Percentiles rank a stretch among this genome's conserved stretches.
Evolutionary conservation across 2,113 vertebrate genomes (phyloP).

Genomic region (Gobius niger): DNA sequence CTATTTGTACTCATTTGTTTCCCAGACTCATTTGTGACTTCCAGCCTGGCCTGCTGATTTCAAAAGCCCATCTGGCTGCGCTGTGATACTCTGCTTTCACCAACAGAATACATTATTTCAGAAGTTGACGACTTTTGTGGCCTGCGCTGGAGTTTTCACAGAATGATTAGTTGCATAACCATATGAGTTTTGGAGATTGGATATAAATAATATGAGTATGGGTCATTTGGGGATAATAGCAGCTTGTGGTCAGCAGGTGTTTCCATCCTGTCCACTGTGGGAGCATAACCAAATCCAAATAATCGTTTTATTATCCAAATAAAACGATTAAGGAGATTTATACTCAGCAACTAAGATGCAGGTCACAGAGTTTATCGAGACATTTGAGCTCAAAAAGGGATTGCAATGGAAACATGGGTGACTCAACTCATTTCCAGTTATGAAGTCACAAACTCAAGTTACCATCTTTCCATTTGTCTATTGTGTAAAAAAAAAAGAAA

Average conservation of each 20-base stretch:
- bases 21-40: constrained; percentile 39
- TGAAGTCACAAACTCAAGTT: too few relatives aligned
- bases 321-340: not conserved
- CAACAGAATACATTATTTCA: constrained; percentile 10
- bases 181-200: not conserved
- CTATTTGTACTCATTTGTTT: constrained; percentile 42
- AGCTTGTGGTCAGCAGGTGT: not conserved
- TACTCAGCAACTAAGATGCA: not conserved
- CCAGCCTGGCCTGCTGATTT: constrained; percentile 5
- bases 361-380: not conserved
- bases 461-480: not conserved
- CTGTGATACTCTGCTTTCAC: constrained; percentile 25
- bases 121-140: constrained; percentile 19
- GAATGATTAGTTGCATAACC: constrained; percentile 17
- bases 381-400: too few relatives aligned
- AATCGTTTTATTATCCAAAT: not conserved
- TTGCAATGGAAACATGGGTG: too few relatives aligned
- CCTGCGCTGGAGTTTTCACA: constrained; percentile 16
- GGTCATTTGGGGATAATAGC: constrained; percentile 10
- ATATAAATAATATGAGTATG: not conserved
- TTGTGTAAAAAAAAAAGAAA: not conserved
- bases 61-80: constrained; percentile 20
- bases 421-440: too few relatives aligned
- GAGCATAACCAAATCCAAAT: not conserved
- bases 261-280: constrained; percentile 1